Conservation (phyloP, 2,113 vertebrate species). For the Calcarius ornatus region DNA sequence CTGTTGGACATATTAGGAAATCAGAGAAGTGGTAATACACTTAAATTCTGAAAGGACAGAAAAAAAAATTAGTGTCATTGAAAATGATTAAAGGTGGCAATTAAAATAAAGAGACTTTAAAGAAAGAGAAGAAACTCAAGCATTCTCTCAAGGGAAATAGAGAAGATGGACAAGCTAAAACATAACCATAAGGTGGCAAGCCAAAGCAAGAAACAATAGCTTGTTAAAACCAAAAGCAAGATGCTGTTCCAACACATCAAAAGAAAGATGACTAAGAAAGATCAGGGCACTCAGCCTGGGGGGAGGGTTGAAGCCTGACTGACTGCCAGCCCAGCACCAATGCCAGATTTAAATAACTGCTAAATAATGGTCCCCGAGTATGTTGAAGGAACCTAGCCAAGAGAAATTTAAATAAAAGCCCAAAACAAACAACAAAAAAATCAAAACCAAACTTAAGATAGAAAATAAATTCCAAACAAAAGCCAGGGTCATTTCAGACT, state of each 20-base stretch:
- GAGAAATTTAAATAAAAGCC: neutral
- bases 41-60: neutral
- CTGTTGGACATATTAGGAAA: neutral
- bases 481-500: neutral
- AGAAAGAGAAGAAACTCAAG: neutral
- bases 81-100: neutral
- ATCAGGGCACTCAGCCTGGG: neutral
- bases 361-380: neutral
- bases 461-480: neutral
- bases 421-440: neutral
- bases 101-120: neutral
- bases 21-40: neutral
- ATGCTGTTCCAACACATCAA: neutral
- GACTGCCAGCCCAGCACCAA: neutral
- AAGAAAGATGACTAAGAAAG: neutral
- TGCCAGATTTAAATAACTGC: neutral
- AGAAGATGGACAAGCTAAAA: conserved; percentile 1
- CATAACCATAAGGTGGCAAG: neutral
- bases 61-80: neutral
- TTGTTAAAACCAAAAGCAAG: neutral
- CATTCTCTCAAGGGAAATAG: neutral
- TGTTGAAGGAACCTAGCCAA: neutral
- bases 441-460: neutral
- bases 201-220: neutral
- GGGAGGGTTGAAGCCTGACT: neutral